Evolutionary conservation across 2,113 vertebrate genomes (phyloP).

Genomic region (Ictidomys tridecemlineatus): DNA sequence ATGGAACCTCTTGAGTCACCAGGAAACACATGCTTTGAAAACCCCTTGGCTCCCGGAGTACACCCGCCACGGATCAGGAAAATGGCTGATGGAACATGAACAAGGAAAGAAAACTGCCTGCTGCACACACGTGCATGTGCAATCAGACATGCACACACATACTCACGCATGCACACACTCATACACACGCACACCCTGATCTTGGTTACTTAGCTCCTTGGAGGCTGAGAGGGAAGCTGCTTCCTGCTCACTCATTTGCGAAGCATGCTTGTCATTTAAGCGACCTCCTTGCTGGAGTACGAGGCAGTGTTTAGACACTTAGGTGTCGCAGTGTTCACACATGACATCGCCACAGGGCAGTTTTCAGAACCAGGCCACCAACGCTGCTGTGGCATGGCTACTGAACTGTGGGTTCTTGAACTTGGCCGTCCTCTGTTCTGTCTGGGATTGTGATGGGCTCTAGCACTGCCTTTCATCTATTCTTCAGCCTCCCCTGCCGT

Average conservation of each 20-base stretch:
- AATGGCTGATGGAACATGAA: slow-evolving; percentile 27
- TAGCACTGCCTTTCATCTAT: neutral
- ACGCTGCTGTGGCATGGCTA: neutral
- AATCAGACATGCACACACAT: no score
- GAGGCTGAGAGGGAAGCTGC: neutral
- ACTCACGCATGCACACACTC: no score
- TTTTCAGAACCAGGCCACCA: neutral
- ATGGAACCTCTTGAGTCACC: neutral
- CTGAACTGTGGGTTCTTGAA: neutral
- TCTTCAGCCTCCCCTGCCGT: neutral
- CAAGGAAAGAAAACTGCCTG: slow-evolving; percentile 35
- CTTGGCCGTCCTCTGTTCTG: neutral
- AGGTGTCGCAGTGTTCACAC: neutral
- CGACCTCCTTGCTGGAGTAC: neutral
- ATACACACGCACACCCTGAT: neutral
- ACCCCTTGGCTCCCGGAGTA: neutral
- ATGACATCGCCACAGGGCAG: neutral
- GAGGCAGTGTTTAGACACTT: neutral
- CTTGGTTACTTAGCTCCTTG: slow-evolving; percentile 48
- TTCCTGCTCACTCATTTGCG: slow-evolving; percentile 10
- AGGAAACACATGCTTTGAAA: slow-evolving; percentile 37
- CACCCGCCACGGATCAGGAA: neutral
- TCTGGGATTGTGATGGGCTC: neutral
- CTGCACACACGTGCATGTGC: no score
- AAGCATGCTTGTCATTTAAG: slow-evolving; percentile 6